A percentile compares a stretch with the other conserved stretches of the same genome.
Evolutionary conservation across 2,888 invertebrate species (phyloP).

Genomic region (Iselma pallidipennis): DNA sequence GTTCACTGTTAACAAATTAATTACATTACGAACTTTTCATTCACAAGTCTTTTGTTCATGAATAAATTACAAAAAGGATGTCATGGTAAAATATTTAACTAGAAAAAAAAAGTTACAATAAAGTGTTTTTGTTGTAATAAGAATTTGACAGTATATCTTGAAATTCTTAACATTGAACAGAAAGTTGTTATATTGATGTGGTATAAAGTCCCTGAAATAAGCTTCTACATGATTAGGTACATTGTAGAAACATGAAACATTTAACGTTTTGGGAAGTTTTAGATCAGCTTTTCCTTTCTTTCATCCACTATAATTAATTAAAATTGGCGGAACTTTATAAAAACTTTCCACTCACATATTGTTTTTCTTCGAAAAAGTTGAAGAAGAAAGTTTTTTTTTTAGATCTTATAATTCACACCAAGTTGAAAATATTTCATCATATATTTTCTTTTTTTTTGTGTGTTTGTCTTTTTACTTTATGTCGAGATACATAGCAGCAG

Average conservation of each 20-base stretch:
- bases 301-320: conserved; percentile 13
- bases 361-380: not conserved
- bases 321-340: conserved; percentile 5
- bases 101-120: too few relatives aligned
- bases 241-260: conserved; percentile 17
- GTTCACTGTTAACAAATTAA: not conserved
- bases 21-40: not conserved
- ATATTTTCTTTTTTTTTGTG: not conserved
- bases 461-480: too few relatives aligned
- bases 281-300: conserved; percentile 5
- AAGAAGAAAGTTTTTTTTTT: not conserved
- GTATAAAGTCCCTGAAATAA: not conserved
- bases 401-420: not conserved
- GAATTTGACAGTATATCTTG: not conserved
- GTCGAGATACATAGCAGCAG: too few relatives aligned
- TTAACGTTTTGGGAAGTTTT: conserved; percentile 15
- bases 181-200: not conserved
- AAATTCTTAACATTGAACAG: not conserved
- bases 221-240: conserved; percentile 10
- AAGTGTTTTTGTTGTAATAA: not conserved
- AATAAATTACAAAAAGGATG: not conserved
- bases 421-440: not conserved
- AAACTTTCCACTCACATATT: conserved; percentile 3
- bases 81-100: too few relatives aligned
- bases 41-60: not conserved